Base-by-base conservation (phyloP, 1,140 invertebrate species). In the Conus ventricosus region DNA sequence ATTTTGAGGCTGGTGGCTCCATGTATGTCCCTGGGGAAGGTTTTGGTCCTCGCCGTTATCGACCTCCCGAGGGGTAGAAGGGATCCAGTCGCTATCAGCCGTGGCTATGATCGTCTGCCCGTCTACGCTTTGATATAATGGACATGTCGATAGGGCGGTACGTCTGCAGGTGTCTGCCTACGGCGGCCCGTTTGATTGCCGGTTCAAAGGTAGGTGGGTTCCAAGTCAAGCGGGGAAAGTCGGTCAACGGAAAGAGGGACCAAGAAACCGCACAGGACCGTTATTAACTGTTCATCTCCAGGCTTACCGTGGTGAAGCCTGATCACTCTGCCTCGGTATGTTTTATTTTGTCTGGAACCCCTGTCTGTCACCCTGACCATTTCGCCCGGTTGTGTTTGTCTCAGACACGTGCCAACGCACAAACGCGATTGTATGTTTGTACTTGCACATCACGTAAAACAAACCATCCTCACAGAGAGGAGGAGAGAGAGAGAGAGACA, bases 401-500 rank as follows among this genome's bases (percentile, higher is more conserved):
- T 78, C 60, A 5, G 11, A 23, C 27, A 23, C 27, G 75, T 4
- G 5, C 75, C 11, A 10, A 23, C 75, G 3, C 4, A 23, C 75
- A 23, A 10, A 23, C 75, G 75, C 27, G 5, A 13, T 25, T 83
- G 82, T 53, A n/a, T 54, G 51, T 53, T 1, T 83, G 82, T n/a
- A n/a, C 15, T 13, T 83, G 82, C 25, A 25, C 39, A 39, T 39
- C 39, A 39, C 39, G 39, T 39, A 39, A 39, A 39, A 39, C 39
- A 39, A 39, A 39, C 39, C 39, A 39, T 39, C 39, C 53, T 84
- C 57, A 51, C 13, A 53, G 83, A 85, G n/a, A 57, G 57, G 3
- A 51, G 75, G n/a, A 51, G 83, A 20, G 83, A 85, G 17, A 57
- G 51, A 60, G 67, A 88, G 55, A 53, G 82, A 88, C 53, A 63